phyloP scores from a whole-genome alignment of 2,113 vertebrate genomes.

The Cynocephalus volans region DNA sequence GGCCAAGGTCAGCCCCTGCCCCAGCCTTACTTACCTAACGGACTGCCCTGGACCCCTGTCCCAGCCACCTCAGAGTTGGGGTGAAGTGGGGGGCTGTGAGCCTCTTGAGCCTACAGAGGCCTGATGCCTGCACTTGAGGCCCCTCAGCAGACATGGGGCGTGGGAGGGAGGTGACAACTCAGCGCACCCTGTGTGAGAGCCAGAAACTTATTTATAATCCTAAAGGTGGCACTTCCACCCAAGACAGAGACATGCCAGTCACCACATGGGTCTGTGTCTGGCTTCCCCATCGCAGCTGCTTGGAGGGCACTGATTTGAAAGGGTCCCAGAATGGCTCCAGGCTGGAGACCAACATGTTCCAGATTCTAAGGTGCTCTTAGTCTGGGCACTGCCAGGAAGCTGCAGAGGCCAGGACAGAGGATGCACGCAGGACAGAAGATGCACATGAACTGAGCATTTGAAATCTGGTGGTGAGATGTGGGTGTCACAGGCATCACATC shows the following conservation, averaged over 20 bases:
- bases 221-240: not conserved
- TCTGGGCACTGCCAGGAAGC: not conserved
- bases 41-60: not conserved
- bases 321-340: not conserved
- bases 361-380: not conserved
- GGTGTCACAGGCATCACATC: not conserved
- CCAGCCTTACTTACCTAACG: not conserved
- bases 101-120: not conserved
- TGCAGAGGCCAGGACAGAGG: not conserved
- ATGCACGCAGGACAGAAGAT: not conserved
- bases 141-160: not conserved
- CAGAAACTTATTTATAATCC: not conserved
- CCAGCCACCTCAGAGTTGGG: not conserved
- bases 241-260: not conserved
- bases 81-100: not conserved
- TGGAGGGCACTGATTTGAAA: not conserved
- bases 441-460: fast-evolving
- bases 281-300: not conserved
- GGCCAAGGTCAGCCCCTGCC: not conserved
- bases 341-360: fast-evolving
- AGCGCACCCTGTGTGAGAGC: not conserved
- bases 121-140: too few relatives aligned
- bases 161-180: not conserved
- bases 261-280: not conserved
- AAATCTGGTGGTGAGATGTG: fast-evolving